Evolutionary conservation across 2,797 vertebrate species (phyloP).

Genomic region (Onychomys leucogaster): DNA sequence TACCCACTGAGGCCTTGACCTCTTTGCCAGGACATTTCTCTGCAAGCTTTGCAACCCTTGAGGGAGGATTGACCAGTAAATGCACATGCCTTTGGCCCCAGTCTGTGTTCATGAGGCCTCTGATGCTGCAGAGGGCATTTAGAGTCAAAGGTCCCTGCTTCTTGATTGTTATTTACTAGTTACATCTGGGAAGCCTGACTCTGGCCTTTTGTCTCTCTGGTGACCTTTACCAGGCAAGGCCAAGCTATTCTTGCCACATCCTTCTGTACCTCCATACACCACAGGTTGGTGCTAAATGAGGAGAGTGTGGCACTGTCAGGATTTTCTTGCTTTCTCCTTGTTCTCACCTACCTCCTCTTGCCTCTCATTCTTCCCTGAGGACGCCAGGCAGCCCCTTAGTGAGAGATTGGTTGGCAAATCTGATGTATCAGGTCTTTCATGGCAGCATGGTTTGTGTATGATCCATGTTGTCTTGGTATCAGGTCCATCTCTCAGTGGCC

Average conservation of each 20-base stretch:
- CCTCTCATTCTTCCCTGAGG: background rate
- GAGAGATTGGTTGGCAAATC: slow-evolving; percentile 51
- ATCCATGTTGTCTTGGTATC: slow-evolving; percentile 63
- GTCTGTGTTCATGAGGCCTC: background rate
- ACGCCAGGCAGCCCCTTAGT: background rate
- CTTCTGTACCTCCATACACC: background rate
- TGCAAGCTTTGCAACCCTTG: fast-evolving
- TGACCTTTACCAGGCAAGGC: background rate
- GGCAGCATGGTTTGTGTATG: slow-evolving; percentile 76
- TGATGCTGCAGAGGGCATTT: background rate
- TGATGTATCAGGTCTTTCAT: slow-evolving; percentile 49
- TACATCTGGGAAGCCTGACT: background rate
- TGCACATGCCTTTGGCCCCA: background rate
- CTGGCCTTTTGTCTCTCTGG: background rate
- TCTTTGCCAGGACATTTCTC: background rate
- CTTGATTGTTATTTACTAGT: background rate
- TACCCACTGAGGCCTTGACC: fast-evolving
- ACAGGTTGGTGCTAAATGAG: slow-evolving; percentile 36
- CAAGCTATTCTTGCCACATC: background rate
- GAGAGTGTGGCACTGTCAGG: background rate
- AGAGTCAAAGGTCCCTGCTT: background rate
- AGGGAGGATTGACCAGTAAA: background rate
- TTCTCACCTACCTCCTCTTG: background rate
- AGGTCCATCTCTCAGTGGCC: slow-evolving; percentile 75
- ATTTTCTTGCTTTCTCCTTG: background rate